Conservation (phyloP, 2,888 invertebrate genomes). For the Agrochola macilenta region DNA sequence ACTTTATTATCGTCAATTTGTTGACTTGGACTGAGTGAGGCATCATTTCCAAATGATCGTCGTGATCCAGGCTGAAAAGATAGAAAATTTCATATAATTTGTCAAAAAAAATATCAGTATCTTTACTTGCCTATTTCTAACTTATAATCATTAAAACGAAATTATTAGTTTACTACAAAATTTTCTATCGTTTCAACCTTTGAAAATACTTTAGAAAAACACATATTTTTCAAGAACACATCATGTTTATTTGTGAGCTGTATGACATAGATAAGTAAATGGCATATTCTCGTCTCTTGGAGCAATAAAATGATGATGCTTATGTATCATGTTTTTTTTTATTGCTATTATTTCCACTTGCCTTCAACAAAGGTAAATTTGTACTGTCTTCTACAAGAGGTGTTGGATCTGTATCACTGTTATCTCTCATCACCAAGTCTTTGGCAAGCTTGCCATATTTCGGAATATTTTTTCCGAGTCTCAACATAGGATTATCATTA, state of each 20-base stretch:
- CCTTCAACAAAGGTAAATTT: slow-evolving; percentile 51
- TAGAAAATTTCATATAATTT: slow-evolving; percentile 57
- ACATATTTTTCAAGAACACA: slow-evolving; percentile 10
- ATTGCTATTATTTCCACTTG: slow-evolving; percentile 51
- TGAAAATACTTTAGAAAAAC: slow-evolving; percentile 39
- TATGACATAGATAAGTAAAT: slow-evolving; percentile 12
- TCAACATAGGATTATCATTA: slow-evolving; percentile 71
- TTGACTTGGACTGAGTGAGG: slow-evolving; percentile 47
- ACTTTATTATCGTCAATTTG: slow-evolving; percentile 49
- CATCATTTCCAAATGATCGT: slow-evolving; percentile 65
- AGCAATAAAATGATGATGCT: not conserved
- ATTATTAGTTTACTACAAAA: slow-evolving; percentile 29
- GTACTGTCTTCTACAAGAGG: slow-evolving; percentile 71
- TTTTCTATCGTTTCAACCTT: slow-evolving; percentile 63
- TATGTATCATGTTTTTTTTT: not conserved
- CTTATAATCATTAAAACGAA: not conserved
- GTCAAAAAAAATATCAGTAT: not conserved
- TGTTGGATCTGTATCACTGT: slow-evolving; percentile 70
- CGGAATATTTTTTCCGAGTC: slow-evolving; percentile 75
- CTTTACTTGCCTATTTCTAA: not conserved
- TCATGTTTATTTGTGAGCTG: slow-evolving; percentile 45
- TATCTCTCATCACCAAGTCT: slow-evolving; percentile 72
- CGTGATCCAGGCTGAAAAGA: slow-evolving; percentile 73
- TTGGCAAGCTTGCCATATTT: slow-evolving; percentile 77
- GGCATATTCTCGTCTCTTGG: slow-evolving; percentile 28